Evolutionary conservation across 2,888 invertebrate species (phyloP).

Genomic region (Scaptomyza cyrtandrae): DNA sequence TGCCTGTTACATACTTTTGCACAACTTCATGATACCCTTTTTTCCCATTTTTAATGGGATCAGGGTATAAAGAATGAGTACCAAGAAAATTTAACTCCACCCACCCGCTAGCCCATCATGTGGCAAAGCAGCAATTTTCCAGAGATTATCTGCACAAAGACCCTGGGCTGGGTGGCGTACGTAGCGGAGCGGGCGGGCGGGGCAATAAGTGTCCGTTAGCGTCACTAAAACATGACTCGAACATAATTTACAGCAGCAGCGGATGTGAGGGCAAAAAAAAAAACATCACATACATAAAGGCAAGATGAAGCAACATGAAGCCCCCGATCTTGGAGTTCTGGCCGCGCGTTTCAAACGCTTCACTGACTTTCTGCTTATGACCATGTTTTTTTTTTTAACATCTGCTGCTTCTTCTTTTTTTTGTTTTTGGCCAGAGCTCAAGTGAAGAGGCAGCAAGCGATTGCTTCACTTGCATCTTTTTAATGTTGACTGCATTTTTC

Average conservation of each 20-base stretch:
- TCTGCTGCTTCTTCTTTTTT: constrained; percentile 5
- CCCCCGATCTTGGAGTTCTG: constrained; percentile 71
- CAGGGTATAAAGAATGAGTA: not conserved
- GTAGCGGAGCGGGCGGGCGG: not conserved
- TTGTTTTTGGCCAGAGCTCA: not conserved
- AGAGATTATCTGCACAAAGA: constrained; percentile 51
- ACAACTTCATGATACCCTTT: too few species aligned
- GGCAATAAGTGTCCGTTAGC: constrained; percentile 41
- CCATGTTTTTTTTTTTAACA: constrained; percentile 3
- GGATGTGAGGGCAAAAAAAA: constrained; percentile 60
- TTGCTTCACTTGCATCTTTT: constrained; percentile 40
- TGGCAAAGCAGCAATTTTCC: constrained; percentile 37
- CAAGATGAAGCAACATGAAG: constrained; percentile 55
- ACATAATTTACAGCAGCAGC: constrained; percentile 76
- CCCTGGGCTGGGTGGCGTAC: constrained; percentile 2
- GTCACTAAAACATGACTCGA: constrained; percentile 71
- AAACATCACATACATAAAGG: constrained; percentile 19
- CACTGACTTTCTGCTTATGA: constrained; percentile 53
- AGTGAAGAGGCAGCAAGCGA: not conserved
- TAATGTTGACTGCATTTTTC: constrained; percentile 21
- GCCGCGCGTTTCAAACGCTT: constrained; percentile 63
- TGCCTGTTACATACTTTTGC: too few species aligned
- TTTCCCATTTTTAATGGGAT: too few species aligned
- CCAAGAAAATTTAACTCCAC: constrained; percentile 16
- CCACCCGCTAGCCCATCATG: not conserved